phyloP scores from a whole-genome alignment of 2,113 vertebrate genomes.

The Urocolius indicus region DNA sequence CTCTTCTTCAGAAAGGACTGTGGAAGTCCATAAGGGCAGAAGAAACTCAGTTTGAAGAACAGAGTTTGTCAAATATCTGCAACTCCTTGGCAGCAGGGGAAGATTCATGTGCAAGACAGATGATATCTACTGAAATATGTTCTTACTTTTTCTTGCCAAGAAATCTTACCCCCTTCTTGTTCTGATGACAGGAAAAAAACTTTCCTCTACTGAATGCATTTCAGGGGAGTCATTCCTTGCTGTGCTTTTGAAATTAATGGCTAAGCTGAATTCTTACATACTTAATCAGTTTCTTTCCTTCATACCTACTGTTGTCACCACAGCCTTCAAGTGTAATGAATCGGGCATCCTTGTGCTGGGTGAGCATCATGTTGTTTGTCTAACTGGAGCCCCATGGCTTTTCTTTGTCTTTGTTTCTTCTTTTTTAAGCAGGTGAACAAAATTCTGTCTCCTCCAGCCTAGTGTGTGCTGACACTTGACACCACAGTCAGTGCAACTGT shows the following conservation, averaged over 20 bases:
- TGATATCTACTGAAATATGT: slow-evolving; percentile 68
- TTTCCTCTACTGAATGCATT: slow-evolving; percentile 30
- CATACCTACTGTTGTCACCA: slow-evolving; percentile 47
- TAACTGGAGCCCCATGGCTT: slow-evolving; percentile 6
- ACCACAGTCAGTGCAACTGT: background rate
- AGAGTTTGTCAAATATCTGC: slow-evolving; percentile 58
- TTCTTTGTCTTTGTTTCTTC: background rate
- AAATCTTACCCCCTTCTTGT: slow-evolving; percentile 63
- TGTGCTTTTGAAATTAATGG: slow-evolving; percentile 60
- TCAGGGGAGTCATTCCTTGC: slow-evolving; percentile 40
- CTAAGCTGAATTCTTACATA: slow-evolving; percentile 3
- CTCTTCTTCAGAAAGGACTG: background rate
- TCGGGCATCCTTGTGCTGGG: background rate
- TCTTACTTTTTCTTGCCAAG: slow-evolving; percentile 63
- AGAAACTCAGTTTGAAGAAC: slow-evolving; percentile 28
- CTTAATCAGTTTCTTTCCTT: slow-evolving; percentile 38
- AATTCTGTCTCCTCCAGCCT: background rate
- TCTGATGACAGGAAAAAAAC: slow-evolving; percentile 49
- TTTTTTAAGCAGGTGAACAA: slow-evolving; percentile 19
- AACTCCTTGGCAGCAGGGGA: slow-evolving; percentile 62
- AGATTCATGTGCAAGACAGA: slow-evolving; percentile 71
- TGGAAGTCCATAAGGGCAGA: slow-evolving; percentile 43
- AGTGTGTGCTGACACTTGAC: background rate
- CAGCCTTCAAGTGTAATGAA: slow-evolving; percentile 8
- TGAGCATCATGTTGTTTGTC: background rate